A percentile compares a stretch with the other conserved stretches of the same genome.
Evolutionary conservation across 2,888 invertebrate species (phyloP).

Genomic region (Drosophila kuntzei): DNA sequence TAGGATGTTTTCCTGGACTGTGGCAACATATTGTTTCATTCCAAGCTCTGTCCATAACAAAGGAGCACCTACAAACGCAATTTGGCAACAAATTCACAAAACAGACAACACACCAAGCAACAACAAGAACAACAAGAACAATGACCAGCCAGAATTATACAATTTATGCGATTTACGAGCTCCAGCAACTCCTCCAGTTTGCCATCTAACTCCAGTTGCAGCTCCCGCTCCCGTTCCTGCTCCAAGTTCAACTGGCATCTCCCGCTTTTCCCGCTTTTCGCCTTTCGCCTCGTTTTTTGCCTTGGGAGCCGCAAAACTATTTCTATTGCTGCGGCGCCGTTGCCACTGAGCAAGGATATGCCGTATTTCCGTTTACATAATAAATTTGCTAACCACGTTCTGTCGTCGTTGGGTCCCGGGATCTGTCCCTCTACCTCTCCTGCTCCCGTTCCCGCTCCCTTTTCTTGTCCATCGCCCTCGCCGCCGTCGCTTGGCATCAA

Average conservation of each 20-base stretch:
- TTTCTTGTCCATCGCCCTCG: slow-evolving; percentile 40
- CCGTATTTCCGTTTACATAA: slow-evolving; percentile 81
- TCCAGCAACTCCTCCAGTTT: slow-evolving; percentile 42
- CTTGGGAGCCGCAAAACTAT: slow-evolving; percentile 73
- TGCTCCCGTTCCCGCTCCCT: background rate
- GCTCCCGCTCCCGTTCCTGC: slow-evolving; percentile 8
- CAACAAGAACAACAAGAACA: slow-evolving; percentile 45
- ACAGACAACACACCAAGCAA: slow-evolving; percentile 55
- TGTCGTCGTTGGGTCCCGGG: slow-evolving; percentile 63
- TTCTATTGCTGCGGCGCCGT: slow-evolving; percentile 82
- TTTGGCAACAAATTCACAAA: slow-evolving; percentile 80
- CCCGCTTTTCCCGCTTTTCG: slow-evolving; percentile 2
- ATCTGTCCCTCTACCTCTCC: background rate
- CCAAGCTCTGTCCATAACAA: slow-evolving; percentile 32
- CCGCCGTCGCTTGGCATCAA: slow-evolving; percentile 75
- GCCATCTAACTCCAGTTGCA: slow-evolving; percentile 24
- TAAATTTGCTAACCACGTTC: slow-evolving; percentile 82
- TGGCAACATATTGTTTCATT: slow-evolving; percentile 73
- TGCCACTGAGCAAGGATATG: slow-evolving; percentile 75
- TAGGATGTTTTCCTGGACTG: slow-evolving; percentile 15
- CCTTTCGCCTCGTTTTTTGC: slow-evolving; percentile 34
- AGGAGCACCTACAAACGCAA: slow-evolving; percentile 80
- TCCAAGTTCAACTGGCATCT: slow-evolving; percentile 25
- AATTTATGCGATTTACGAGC: slow-evolving; percentile 82
- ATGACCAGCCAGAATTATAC: slow-evolving; percentile 77